phyloP scores from a whole-genome alignment of 1,140 invertebrate species.

The Thalassaphorura encarpata region DNA sequence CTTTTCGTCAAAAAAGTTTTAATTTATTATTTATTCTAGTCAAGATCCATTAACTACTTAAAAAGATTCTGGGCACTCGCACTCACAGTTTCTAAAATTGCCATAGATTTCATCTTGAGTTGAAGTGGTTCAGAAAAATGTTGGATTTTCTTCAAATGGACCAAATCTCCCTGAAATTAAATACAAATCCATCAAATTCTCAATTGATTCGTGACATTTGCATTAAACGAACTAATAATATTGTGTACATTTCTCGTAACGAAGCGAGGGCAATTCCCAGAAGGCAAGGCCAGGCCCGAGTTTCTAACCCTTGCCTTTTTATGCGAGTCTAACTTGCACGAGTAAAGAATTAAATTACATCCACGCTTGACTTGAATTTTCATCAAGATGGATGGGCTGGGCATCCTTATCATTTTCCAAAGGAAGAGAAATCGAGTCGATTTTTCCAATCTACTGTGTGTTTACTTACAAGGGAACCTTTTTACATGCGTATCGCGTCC shows the following conservation, averaged over 20 bases:
- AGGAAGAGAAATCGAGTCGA: not conserved
- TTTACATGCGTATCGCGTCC: not conserved
- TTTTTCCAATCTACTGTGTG: too few relatives aligned
- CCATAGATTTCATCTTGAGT: constrained; percentile 65
- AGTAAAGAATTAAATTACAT: not conserved
- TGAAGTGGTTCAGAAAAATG: constrained; percentile 46
- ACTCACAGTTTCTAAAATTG: constrained; percentile 62
- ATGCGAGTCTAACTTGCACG: too few relatives aligned
- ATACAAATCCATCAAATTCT: not conserved
- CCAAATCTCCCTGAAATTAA: constrained; percentile 63
- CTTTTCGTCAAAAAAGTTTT: not conserved
- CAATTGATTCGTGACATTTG: not conserved
- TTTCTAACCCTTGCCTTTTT: too few relatives aligned
- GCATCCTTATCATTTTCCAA: not conserved
- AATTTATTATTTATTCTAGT: not conserved
- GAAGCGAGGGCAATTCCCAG: too few relatives aligned
- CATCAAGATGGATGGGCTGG: not conserved
- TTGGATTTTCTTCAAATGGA: constrained; percentile 63
- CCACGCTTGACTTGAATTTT: too few relatives aligned
- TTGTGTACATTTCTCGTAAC: not conserved
- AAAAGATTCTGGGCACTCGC: not conserved
- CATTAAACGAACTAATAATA: not conserved
- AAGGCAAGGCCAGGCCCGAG: too few relatives aligned
- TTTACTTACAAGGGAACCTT: too few relatives aligned
- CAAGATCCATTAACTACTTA: not conserved